Conservation (phyloP, 2,113 vertebrate genomes). For the Noturus placidus region DNA sequence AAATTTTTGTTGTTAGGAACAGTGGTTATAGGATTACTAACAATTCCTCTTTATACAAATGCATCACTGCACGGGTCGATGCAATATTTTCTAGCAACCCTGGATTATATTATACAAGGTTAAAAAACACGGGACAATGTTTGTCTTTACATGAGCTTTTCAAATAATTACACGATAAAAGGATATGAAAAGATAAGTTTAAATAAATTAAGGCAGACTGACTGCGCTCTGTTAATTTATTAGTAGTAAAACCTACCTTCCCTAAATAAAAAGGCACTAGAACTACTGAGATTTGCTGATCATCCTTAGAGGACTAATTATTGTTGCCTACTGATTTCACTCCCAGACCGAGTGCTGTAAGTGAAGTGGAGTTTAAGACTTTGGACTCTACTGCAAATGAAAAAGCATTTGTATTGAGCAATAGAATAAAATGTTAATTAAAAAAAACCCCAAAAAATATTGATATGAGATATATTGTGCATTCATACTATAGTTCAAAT, state of each 20-base stretch:
- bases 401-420: constrained; percentile 15
- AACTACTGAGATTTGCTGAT: constrained; percentile 39
- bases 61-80: not conserved
- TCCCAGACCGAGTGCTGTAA: constrained; percentile 11
- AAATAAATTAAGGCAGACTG: constrained; percentile 55
- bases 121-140: not conserved
- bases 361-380: constrained; percentile 25
- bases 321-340: constrained; percentile 4
- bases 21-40: constrained; percentile 25
- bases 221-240: constrained; percentile 53
- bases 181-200: constrained; percentile 16
- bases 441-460: constrained; percentile 10
- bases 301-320: constrained; percentile 9
- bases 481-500: not conserved
- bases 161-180: constrained; percentile 13
- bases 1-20: constrained; percentile 11
- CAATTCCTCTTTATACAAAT: constrained; percentile 9
- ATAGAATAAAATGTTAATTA: constrained; percentile 31
- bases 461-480: constrained; percentile 1
- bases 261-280: constrained; percentile 45
- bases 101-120: constrained; percentile 26
- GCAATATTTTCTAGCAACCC: not conserved
- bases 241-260: constrained; percentile 49
- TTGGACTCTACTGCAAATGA: not conserved
- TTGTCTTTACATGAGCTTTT: constrained; percentile 16